A percentile compares a stretch with the other conserved stretches of the same genome.
Evolutionary conservation across 2,888 invertebrate genomes (phyloP).

Genomic region (Odontothrips loti): DNA sequence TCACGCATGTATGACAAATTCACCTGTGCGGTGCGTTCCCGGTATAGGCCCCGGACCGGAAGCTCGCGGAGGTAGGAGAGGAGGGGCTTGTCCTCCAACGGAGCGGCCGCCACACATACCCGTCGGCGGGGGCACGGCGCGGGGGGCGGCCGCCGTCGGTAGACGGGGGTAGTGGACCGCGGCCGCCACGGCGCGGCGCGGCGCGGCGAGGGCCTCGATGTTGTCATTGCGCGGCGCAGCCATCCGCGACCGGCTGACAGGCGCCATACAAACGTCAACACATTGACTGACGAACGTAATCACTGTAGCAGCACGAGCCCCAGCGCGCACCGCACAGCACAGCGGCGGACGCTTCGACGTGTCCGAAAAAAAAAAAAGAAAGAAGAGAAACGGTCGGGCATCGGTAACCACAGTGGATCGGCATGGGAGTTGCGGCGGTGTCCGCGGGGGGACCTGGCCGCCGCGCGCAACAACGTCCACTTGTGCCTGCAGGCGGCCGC

Average conservation of each 20-base stretch:
- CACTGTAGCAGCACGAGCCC: conserved; percentile 20
- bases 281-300: conserved; percentile 22
- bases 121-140: too few species aligned
- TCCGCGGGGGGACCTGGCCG: too few species aligned
- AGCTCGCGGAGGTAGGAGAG: background rate
- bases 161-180: background rate
- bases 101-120: too few species aligned
- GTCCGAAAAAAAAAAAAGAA: too few species aligned
- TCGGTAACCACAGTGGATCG: too few species aligned
- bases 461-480: too few species aligned
- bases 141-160: background rate
- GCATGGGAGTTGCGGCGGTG: too few species aligned
- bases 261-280: conserved; percentile 25
- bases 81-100: too few species aligned
- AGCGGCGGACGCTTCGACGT: too few species aligned
- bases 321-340: background rate
- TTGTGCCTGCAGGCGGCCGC: background rate
- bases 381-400: too few species aligned
- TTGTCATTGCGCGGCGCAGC: conserved; percentile 19
- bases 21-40: background rate
- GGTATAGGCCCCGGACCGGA: background rate
- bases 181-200: background rate
- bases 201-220: conserved; percentile 1
- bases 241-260: conserved; percentile 14
- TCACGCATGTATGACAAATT: background rate